phyloP scores from a whole-genome alignment of 2,797 vertebrate species.

The Takifugu ocellatus region DNA sequence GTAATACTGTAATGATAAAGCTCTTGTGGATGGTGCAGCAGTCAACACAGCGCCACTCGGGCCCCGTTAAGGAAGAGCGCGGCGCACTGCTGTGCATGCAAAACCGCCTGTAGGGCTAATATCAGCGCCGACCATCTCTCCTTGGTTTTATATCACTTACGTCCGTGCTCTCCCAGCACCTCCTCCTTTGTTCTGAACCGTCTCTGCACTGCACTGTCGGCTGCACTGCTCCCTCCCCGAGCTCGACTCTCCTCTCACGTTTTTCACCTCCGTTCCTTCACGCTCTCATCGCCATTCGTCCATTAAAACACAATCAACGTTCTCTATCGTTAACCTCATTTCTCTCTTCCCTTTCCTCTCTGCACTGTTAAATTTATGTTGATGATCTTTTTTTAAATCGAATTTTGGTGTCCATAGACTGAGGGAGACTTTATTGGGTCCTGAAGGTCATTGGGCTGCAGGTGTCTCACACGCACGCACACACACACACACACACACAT shows the following conservation, averaged over 20 bases:
- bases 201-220: no score
- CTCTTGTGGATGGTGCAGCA: constrained; percentile 73
- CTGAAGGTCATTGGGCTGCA: constrained; percentile 68
- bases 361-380: constrained; percentile 63
- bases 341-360: constrained; percentile 10
- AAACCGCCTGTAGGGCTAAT: constrained; percentile 56
- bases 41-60: constrained; percentile 71
- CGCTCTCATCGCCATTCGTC: constrained; percentile 43
- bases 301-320: constrained; percentile 36
- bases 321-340: background rate
- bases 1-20: constrained; percentile 77
- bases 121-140: constrained; percentile 47
- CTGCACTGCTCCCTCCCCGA: no score
- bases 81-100: constrained; percentile 49
- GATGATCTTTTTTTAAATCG: constrained; percentile 65
- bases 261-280: constrained; percentile 41
- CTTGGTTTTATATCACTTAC: constrained; percentile 43
- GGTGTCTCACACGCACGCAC: constrained; percentile 29
- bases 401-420: constrained; percentile 52
- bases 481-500: no score
- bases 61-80: constrained; percentile 69
- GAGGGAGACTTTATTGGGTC: constrained; percentile 40
- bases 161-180: constrained; percentile 39
- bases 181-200: constrained; percentile 21
- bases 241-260: constrained; percentile 28